phyloP scores from a whole-genome alignment of 2,113 vertebrate genomes.

The Triplophysa rosa region DNA sequence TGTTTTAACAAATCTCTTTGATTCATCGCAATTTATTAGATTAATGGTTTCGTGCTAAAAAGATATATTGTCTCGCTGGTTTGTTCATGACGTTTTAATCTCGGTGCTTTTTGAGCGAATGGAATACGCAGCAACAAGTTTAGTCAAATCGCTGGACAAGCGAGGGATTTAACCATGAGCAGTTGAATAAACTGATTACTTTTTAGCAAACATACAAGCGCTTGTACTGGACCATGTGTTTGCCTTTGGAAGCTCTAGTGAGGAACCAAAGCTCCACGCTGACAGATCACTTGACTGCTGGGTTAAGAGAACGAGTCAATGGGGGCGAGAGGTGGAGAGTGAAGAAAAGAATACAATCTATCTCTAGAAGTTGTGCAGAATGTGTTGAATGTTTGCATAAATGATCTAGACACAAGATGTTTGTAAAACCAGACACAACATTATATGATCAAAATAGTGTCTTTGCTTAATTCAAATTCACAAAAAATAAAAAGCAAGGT shows the following conservation, averaged over 20 bases:
- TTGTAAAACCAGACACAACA: too few relatives aligned
- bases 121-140: neutral
- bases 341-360: neutral
- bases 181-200: slow-evolving; percentile 21
- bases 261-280: slow-evolving; percentile 30
- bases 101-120: neutral
- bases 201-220: slow-evolving; percentile 6
- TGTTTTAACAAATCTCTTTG: neutral
- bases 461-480: neutral
- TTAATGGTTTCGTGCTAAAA: neutral
- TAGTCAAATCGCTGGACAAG: neutral
- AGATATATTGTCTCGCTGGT: neutral
- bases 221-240: slow-evolving; percentile 19
- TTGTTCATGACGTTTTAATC: neutral
- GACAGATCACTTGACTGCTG: slow-evolving; percentile 43
- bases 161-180: slow-evolving; percentile 8
- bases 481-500: neutral
- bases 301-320: neutral
- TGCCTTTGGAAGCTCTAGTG: slow-evolving; percentile 26
- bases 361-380: slow-evolving; percentile 41
- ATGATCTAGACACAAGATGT: too few relatives aligned
- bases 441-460: too few relatives aligned
- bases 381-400: neutral
- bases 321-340: neutral
- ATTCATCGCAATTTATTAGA: slow-evolving; percentile 14